Conservation (phyloP, 1,140 invertebrate genomes). For the Eciton burchellii region DNA sequence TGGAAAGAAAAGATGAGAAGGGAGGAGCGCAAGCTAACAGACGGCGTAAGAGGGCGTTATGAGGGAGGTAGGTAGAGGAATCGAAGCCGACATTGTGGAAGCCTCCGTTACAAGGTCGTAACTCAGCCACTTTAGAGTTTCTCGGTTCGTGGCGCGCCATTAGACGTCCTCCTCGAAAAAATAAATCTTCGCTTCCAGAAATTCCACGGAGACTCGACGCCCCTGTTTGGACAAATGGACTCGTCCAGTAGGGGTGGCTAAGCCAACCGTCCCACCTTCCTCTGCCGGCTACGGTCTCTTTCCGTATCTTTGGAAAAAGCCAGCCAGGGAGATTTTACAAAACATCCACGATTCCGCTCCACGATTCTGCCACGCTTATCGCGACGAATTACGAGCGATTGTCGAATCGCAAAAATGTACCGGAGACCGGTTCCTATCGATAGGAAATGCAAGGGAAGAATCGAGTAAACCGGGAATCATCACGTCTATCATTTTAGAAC, state of each 20-base stretch:
- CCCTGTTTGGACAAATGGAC: slow-evolving; percentile 68
- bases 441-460: too few species aligned
- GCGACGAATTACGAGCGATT: too few species aligned
- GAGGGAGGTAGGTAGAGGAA: slow-evolving; percentile 59
- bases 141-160: slow-evolving; percentile 76
- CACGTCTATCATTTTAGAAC: too few species aligned
- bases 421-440: too few species aligned
- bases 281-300: not conserved
- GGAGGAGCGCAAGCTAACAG: not conserved
- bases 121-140: slow-evolving; percentile 79
- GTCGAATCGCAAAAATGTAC: too few species aligned
- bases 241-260: slow-evolving; percentile 62
- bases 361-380: too few species aligned
- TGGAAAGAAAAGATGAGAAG: not conserved
- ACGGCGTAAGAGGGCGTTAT: not conserved
- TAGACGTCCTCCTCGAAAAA: slow-evolving; percentile 81
- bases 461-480: too few species aligned
- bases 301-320: not conserved
- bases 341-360: not conserved
- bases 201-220: slow-evolving; percentile 72
- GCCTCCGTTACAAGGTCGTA: slow-evolving; percentile 80
- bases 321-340: not conserved
- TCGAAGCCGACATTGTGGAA: slow-evolving; percentile 74
- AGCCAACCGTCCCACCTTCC: slow-evolving; percentile 23
- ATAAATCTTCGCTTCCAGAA: slow-evolving; percentile 82